phyloP scores from a whole-genome alignment of 2,113 vertebrate genomes.

The Caranx melampygus region DNA sequence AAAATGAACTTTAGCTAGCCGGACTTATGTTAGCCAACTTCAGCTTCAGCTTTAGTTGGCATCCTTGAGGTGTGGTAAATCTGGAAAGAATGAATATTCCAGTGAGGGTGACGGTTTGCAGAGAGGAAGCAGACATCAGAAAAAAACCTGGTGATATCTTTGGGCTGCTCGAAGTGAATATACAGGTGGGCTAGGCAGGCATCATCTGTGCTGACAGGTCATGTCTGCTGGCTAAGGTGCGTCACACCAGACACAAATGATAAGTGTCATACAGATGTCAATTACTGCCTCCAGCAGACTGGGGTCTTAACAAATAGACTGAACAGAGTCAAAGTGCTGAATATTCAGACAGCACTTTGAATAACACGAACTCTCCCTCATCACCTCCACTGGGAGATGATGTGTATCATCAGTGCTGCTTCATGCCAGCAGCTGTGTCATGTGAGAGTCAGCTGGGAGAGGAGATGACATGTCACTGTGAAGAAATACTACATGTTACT shows the following conservation, averaged over 20 bases:
- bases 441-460: slow-evolving; percentile 63
- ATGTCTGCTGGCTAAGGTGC: slow-evolving; percentile 42
- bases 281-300: slow-evolving; percentile 59
- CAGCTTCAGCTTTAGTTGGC: too few species aligned
- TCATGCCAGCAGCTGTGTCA: slow-evolving; percentile 24
- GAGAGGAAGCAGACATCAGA: slow-evolving; percentile 24
- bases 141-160: slow-evolving; percentile 20
- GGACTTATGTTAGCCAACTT: too few species aligned
- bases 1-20: too few species aligned
- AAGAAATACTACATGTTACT: slow-evolving; percentile 9
- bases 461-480: neutral
- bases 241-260: slow-evolving; percentile 59
- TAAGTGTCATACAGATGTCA: slow-evolving; percentile 51
- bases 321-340: slow-evolving; percentile 11
- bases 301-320: slow-evolving; percentile 23
- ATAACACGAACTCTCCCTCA: slow-evolving; percentile 17
- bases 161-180: slow-evolving; percentile 28
- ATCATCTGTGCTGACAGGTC: slow-evolving; percentile 42
- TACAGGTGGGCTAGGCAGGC: slow-evolving; percentile 47
- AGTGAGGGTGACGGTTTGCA: neutral
- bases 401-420: slow-evolving; percentile 10
- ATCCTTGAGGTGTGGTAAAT: neutral
- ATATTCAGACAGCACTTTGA: slow-evolving; percentile 13
- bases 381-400: neutral
- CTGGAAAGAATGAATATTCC: neutral